Percentiles rank a stretch among this genome's conserved stretches.
Evolutionary conservation across 1,140 invertebrate species (phyloP).

Genomic region (Listronotus bonariensis): DNA sequence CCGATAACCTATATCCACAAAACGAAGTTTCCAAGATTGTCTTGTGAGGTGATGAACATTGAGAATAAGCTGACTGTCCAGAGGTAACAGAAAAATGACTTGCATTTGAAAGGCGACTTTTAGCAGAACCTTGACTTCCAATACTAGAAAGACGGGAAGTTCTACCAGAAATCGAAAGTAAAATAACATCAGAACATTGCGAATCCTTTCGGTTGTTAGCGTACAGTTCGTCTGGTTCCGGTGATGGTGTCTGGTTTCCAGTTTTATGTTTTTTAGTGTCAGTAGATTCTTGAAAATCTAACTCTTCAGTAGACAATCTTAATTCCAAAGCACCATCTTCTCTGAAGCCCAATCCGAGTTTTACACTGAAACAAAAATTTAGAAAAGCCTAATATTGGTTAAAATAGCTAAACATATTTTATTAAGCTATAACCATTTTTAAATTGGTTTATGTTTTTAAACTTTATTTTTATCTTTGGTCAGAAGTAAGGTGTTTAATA

Average conservation of each 20-base stretch:
- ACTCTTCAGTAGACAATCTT: slow-evolving; percentile 82
- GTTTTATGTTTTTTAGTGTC: slow-evolving; percentile 55
- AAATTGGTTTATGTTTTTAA: no score
- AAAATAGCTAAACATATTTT: not conserved
- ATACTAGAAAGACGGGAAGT: slow-evolving; percentile 80
- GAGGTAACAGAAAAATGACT: slow-evolving; percentile 66
- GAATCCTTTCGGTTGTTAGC: slow-evolving; percentile 67
- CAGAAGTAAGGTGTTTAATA: no score
- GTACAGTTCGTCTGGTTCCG: slow-evolving; percentile 38
- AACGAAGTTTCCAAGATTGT: slow-evolving; percentile 88
- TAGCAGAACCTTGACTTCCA: slow-evolving; percentile 68
- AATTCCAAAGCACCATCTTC: slow-evolving; percentile 80
- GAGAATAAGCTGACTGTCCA: slow-evolving; percentile 68
- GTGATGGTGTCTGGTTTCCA: slow-evolving; percentile 56
- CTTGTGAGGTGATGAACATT: slow-evolving; percentile 85
- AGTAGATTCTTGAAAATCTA: slow-evolving; percentile 75
- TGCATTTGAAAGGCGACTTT: slow-evolving; percentile 61
- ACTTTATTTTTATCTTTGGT: no score
- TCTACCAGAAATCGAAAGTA: slow-evolving; percentile 80
- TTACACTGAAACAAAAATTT: slow-evolving; percentile 42
- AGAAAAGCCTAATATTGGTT: not conserved
- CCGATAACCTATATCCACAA: slow-evolving; percentile 78
- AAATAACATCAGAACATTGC: slow-evolving; percentile 74
- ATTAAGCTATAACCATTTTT: no score
- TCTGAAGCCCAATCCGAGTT: slow-evolving; percentile 66